These are phyloP conservation scores for Caenorhabditis sulstoni DNA, from an alignment of 2,888 invertebrate species.

Conservation along the genomic window DNA sequence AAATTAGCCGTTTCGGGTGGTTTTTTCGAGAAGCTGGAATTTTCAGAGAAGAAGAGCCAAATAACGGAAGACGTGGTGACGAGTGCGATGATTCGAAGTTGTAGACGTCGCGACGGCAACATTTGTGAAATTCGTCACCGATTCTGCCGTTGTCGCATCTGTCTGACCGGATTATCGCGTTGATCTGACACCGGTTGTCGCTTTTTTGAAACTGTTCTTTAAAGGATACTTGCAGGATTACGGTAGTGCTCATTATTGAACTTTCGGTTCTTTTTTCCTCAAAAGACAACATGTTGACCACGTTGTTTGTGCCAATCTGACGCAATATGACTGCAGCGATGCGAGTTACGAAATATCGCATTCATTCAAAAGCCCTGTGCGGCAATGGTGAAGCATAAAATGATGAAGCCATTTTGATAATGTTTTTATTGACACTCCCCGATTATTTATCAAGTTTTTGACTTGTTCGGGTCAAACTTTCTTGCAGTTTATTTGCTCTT, in stretches of 20 bases:
- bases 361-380: not conserved
- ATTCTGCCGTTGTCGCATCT: not conserved
- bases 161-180: conserved; percentile 5
- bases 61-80: conserved; percentile 8
- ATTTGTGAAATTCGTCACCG: not conserved
- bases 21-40: not conserved
- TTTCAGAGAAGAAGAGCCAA: conserved; percentile 9
- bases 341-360: conserved; percentile 22
- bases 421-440: conserved; percentile 3
- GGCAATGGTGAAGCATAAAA: not conserved
- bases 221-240: conserved; percentile 8
- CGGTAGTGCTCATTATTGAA: too few species aligned
- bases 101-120: conserved; percentile 29
- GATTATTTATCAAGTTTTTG: not conserved
- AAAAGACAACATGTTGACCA: not conserved
- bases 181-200: conserved; percentile 1
- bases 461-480: not conserved
- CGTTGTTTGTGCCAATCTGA: conserved; percentile 32
- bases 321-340: conserved; percentile 26
- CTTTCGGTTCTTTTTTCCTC: too few species aligned
- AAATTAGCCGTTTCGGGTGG: not conserved
- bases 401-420: not conserved
- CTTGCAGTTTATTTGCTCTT: not conserved
- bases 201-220: conserved; percentile 39
- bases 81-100: conserved; percentile 20